Evolutionary conservation across 2,888 invertebrate genomes (phyloP).

Genomic region (Apotomis betuletana): DNA sequence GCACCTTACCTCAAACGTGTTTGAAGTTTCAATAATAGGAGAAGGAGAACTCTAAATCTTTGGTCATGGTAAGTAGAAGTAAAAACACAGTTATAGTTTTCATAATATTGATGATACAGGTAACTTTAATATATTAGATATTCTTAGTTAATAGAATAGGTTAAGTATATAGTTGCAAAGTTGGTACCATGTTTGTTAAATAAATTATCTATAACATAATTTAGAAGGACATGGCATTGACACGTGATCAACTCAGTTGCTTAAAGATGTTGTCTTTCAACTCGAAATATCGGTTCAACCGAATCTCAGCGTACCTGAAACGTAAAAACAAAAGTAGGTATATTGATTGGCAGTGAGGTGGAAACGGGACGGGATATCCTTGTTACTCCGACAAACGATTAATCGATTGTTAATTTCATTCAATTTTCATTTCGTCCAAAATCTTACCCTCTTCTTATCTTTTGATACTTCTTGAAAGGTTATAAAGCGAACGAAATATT

Average conservation of each 20-base stretch:
- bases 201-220: conserved; percentile 9
- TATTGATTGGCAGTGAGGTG: no score
- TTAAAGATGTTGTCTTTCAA: conserved; percentile 83
- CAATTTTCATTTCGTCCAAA: no score
- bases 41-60: no score
- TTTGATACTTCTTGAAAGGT: no score
- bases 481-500: no score
- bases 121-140: conserved; percentile 33
- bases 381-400: no score
- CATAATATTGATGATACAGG: not conserved
- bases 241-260: conserved; percentile 54
- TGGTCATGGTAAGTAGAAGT: not conserved
- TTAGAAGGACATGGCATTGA: conserved; percentile 13
- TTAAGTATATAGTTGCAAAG: conserved; percentile 9
- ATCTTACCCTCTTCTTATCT: no score
- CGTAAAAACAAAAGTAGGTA: conserved; percentile 56
- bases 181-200: not conserved
- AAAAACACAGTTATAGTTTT: not conserved
- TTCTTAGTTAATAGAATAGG: conserved; percentile 1
- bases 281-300: conserved; percentile 89
- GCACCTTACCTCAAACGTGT: no score
- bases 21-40: no score
- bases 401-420: no score
- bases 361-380: no score
- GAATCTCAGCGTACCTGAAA: conserved; percentile 86